These are phyloP conservation scores for Caenorhabditis sp. DNA, from an alignment of 2,888 invertebrate species.

Conservation along the genomic window DNA sequence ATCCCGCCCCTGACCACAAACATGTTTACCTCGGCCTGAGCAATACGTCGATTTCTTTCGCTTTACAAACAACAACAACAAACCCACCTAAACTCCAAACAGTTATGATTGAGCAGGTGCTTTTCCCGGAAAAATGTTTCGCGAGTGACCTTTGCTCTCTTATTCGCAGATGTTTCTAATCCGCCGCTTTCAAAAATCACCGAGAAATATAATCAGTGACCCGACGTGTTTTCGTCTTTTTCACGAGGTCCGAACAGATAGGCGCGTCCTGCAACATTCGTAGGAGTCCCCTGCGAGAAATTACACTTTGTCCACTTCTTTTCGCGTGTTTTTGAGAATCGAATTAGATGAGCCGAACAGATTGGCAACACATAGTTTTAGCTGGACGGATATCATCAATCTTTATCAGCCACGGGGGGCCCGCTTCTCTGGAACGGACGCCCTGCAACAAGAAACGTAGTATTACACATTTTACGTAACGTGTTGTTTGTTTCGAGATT, in stretches of 20 bases:
- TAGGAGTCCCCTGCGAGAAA: conserved; percentile 14
- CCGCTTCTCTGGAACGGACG: conserved; percentile 45
- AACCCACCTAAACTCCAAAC: too few relatives aligned
- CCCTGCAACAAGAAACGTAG: conserved; percentile 45
- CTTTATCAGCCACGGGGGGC: conserved; percentile 31
- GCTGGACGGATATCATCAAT: conserved; percentile 32
- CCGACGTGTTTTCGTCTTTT: background rate
- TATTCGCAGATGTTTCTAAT: conserved; percentile 1
- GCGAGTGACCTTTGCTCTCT: conserved; percentile 7
- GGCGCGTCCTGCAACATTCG: conserved; percentile 5
- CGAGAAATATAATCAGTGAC: background rate
- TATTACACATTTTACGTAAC: conserved; percentile 32
- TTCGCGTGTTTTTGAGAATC: conserved; percentile 35
- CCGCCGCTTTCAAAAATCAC: background rate
- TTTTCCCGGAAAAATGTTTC: conserved; percentile 5
- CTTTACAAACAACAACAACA: background rate
- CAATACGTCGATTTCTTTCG: conserved; percentile 29
- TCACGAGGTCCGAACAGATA: conserved; percentile 27
- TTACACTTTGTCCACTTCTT: conserved; percentile 11
- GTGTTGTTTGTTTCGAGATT: conserved; percentile 37
- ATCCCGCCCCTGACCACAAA: conserved; percentile 25
- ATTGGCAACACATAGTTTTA: conserved; percentile 44
- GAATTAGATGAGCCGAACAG: background rate
- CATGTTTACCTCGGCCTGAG: conserved; percentile 35
- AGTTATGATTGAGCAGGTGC: conserved; percentile 25